Evolutionary conservation across 2,888 invertebrate genomes (phyloP), one percentile per base, ranked within the genome.

Genomic region (Eupeodes luniger): DNA sequence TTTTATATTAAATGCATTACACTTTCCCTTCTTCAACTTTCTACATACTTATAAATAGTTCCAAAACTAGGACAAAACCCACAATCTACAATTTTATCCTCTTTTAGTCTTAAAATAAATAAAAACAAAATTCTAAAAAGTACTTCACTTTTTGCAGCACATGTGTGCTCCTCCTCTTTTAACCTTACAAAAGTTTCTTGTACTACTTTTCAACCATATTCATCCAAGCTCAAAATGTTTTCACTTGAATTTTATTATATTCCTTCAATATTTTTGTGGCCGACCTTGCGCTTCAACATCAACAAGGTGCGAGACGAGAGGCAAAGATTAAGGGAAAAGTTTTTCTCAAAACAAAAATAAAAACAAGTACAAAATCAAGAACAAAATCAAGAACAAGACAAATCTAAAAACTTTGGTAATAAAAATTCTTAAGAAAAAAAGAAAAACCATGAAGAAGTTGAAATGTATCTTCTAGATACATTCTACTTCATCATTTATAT

Each of bases 211-310:
- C 34, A 55, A 9, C 55, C 14, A 7, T 34, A 57, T 27, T 57
- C 27, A 27, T 27, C 19, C 19, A 19, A 11, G 19, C 12, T 12
- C 19, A 16, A 55, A 55, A 55, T 55, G 10, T 55, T 55, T 27
- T 57, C 57, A 59, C 57, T 59, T 59, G 57, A 59, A 59, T 59
- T 34, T 59, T 40, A 14, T 59, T 59, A 59, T 59, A 59, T 59
- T 57, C 34, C 57, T 34, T 59, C 57, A 59, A 59, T 59, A 59
- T 14, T 57, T 27, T 27, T 57, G 57, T 14, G 57, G 57, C 27
- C 57, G 57, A 57, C 57, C 57, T 59, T 59, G 57, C 27, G 27
- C 5, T 19, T 16, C n/a, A 57, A 57, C 4, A 59, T 9, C 6
- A 40, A 59, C 34, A 14, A 34, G 34, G 7, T 27, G 12, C 27